Evolutionary conservation across 2,797 vertebrate genomes (phyloP), one percentile per base, ranked within the genome.

Genomic region (Megalops cyprinoides): DNA sequence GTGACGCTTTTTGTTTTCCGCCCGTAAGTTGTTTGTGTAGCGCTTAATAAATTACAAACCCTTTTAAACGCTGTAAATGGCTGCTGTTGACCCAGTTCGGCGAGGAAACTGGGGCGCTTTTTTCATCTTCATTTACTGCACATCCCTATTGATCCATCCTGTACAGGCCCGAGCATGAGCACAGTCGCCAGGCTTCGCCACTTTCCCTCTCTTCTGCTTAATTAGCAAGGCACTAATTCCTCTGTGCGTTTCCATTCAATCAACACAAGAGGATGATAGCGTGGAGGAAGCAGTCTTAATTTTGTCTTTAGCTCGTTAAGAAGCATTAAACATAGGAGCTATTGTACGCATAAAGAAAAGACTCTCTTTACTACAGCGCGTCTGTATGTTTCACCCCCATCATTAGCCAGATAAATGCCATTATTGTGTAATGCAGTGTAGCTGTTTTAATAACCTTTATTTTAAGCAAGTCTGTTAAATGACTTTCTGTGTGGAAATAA

Each of bases 31-130:
- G 34, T 37, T 51, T 71, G 14, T 28, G 18, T 42, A 25, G 31
- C 37, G 28, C 58, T 44, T 74, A 56, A 56, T 34, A 20, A 28
- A 58, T 79, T n/a, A 69, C 46, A 39, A 37, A 39, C 39, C 37
- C 44, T 49, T 67, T 78, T 49, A 67, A 77, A 44, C 28, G 74
- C 31, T 69, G 34, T 53, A 55, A 81, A 37, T 25, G 31, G 34
- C 75, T 5, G 31, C 46, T 23, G 74, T 15, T 76, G 74, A 81
- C 73, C 79, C 58, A 76, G 28, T 75, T 81, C 39, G 28, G n/a
- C 2, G 4, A 51, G 25, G n/a, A 73, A 78, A 78, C 56, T 78
- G 81, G 76, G 65, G 51, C 79, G 56, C 42, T n/a, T 79, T 79
- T 56, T 74, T 74, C 69, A 4, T 31, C 79, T 74, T 76, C 23